Evolutionary conservation across 2,797 vertebrate species (phyloP).

Genomic region (Simalia tracyae): DNA sequence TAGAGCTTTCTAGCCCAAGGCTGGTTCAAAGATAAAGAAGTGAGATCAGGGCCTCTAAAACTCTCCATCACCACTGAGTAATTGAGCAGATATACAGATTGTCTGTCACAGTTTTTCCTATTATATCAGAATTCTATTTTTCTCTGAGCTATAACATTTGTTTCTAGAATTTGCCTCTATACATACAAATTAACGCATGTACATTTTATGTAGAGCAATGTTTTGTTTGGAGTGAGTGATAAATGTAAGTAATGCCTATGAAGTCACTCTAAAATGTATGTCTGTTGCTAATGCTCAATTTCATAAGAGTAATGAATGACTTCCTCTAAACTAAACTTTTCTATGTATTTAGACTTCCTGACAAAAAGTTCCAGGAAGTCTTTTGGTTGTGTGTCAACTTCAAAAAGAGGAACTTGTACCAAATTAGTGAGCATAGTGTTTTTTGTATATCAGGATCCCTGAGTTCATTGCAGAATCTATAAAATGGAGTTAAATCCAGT

Average conservation of each 20-base stretch:
- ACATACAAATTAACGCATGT: not conserved
- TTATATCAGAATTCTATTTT: not conserved
- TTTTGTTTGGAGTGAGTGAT: not conserved
- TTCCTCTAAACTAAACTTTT: not conserved
- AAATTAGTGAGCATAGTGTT: not conserved
- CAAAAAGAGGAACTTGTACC: not conserved
- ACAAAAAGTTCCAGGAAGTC: not conserved
- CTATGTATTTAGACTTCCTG: not conserved
- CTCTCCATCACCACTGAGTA: not conserved
- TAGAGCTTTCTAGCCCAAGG: not conserved
- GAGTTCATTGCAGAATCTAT: not conserved
- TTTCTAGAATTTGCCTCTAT: not conserved
- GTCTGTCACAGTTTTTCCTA: not conserved
- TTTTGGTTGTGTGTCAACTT: not conserved
- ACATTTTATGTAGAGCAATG: not conserved
- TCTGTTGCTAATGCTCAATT: not conserved
- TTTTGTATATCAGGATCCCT: not conserved
- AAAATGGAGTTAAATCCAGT: not conserved
- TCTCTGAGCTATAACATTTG: not conserved
- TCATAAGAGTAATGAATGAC: not conserved
- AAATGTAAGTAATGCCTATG: not conserved
- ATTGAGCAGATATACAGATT: not conserved
- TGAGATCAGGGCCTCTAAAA: not conserved
- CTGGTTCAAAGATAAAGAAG: not conserved
- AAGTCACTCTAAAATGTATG: not conserved